Conservation (phyloP, 2,113 vertebrate genomes). For the Desmodus rotundus region DNA sequence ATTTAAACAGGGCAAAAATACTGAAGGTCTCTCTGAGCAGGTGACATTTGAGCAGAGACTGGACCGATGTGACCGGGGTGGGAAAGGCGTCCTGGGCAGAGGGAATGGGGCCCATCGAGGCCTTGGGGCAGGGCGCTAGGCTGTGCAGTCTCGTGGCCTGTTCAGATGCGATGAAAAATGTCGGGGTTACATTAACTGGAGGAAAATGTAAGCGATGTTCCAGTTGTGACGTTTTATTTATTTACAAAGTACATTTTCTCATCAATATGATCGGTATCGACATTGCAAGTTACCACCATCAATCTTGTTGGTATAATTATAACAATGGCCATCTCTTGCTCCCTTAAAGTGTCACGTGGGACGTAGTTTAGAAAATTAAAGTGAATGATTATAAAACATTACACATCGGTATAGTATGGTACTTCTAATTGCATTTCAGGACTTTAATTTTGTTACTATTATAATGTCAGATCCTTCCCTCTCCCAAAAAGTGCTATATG, state of each 20-base stretch:
- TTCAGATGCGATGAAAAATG: background rate
- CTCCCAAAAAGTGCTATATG: background rate
- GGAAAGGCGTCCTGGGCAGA: background rate
- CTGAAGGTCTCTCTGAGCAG: background rate
- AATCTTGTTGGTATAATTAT: background rate
- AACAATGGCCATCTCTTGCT: background rate
- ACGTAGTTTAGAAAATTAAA: background rate
- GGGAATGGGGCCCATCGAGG: background rate
- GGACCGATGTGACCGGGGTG: rapidly evolving
- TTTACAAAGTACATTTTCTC: background rate
- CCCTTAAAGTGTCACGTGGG: background rate
- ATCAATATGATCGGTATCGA: background rate
- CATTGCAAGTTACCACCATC: background rate
- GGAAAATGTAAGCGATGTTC: background rate
- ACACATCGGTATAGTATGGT: background rate
- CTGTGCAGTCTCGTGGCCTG: too few species aligned
- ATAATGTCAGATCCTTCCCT: background rate
- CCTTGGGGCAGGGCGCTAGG: background rate
- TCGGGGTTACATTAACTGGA: background rate
- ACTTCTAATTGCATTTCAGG: background rate
- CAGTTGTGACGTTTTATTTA: background rate
- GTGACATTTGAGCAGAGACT: background rate
- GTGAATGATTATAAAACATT: background rate
- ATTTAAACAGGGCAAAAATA: background rate
- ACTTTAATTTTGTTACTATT: conserved; percentile 9